Conservation (phyloP, 64 coral and sea anemone genomes). For the Stichodactyla helianthus region DNA sequence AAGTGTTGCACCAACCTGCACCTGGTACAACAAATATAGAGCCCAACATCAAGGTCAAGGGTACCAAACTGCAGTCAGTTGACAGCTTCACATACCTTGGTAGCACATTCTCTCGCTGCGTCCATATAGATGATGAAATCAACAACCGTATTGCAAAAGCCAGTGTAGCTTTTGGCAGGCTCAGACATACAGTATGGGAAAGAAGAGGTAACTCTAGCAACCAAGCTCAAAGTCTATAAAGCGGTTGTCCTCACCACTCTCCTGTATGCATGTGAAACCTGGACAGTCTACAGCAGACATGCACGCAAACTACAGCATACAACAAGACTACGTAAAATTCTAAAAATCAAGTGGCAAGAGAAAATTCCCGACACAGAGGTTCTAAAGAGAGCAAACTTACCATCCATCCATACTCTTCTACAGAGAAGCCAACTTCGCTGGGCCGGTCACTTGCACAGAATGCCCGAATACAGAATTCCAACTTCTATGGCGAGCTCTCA, state of each 20-base stretch:
- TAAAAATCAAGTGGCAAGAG: conserved; percentile 20
- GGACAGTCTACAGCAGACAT: conserved; percentile 18
- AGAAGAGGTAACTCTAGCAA: conserved; percentile 27
- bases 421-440: conserved; percentile 5
- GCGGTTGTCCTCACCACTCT: conserved; percentile 13
- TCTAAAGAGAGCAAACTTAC: neutral
- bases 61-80: neutral
- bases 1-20: conserved; percentile 41
- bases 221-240: conserved; percentile 15
- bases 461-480: conserved; percentile 16
- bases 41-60: conserved; percentile 4
- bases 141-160: conserved; percentile 21
- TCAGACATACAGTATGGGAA: conserved; percentile 15
- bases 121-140: conserved; percentile 28
- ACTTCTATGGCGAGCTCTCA: conserved; percentile 6
- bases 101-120: conserved; percentile 1
- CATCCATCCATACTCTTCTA: conserved; percentile 23
- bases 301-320: conserved; percentile 16
- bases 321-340: conserved; percentile 11
- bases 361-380: conserved; percentile 34
- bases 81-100: conserved; percentile 47
- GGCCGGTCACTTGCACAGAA: conserved; percentile 13
- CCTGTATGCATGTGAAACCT: conserved; percentile 24
- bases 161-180: conserved; percentile 14
- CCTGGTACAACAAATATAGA: neutral